A percentile compares a stretch with the other conserved stretches of the same genome.
phyloP scores from a whole-genome alignment of 2,888 invertebrate species.

The Rugalucina vietnamica region DNA sequence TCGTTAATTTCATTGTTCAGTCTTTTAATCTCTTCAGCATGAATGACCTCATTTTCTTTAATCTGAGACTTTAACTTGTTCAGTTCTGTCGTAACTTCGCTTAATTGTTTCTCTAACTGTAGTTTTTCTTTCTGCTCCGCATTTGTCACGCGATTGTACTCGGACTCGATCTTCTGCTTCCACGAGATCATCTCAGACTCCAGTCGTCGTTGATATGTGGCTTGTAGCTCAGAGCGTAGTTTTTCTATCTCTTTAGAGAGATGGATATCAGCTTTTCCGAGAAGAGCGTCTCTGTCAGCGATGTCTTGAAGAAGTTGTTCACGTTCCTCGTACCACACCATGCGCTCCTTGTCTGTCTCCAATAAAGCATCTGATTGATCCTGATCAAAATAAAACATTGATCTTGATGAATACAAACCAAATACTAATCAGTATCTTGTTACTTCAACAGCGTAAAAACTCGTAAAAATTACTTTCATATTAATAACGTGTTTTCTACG shows the following conservation, averaged over 20 bases:
- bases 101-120: conserved; percentile 57
- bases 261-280: conserved; percentile 71
- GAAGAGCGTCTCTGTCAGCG: conserved; percentile 63
- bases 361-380: conserved; percentile 41
- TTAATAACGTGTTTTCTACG: no score
- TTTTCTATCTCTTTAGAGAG: conserved; percentile 70
- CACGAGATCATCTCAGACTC: conserved; percentile 58
- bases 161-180: conserved; percentile 58
- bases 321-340: conserved; percentile 62
- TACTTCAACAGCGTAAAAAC: no score
- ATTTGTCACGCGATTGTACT: conserved; percentile 48
- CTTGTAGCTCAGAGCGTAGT: conserved; percentile 63
- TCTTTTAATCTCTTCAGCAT: conserved; percentile 55
- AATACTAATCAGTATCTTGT: no score
- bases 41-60: conserved; percentile 46
- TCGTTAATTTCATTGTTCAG: conserved; percentile 46
- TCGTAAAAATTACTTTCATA: no score
- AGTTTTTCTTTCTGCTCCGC: conserved; percentile 62
- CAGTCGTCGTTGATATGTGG: conserved; percentile 64
- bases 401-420: no score
- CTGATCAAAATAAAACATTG: conserved; percentile 43
- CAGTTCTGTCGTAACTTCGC: conserved; percentile 60
- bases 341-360: conserved; percentile 54
- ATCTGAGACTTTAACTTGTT: conserved; percentile 55
- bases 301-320: conserved; percentile 63